Evolutionary conservation across 2,113 vertebrate species (phyloP).

Genomic region (Vulpes ferrilata): DNA sequence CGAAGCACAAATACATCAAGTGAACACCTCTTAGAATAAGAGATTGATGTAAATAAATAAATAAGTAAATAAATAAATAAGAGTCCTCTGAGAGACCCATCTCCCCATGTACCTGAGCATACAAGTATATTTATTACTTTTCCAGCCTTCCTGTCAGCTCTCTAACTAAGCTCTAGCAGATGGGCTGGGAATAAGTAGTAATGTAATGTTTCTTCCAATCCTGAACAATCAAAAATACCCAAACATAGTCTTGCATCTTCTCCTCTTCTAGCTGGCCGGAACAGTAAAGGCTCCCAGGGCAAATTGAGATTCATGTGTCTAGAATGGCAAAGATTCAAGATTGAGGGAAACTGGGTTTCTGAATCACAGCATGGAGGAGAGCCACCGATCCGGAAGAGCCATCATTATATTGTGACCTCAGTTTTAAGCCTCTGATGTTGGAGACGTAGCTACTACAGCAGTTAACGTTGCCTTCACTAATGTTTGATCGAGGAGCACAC

Average conservation of each 20-base stretch:
- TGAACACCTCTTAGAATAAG: not conserved
- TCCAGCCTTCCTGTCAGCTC: not conserved
- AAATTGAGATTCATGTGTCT: not conserved
- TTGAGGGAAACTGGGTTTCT: not conserved
- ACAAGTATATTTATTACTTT: not conserved
- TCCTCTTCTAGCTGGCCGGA: not conserved
- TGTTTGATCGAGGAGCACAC: not conserved
- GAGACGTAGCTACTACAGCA: no score
- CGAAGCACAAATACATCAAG: not conserved
- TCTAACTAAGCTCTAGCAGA: not conserved
- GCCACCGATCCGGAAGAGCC: no score
- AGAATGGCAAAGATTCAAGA: not conserved
- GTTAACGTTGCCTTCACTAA: not conserved
- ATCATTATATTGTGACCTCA: not conserved
- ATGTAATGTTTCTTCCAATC: not conserved
- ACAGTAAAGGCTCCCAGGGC: not conserved
- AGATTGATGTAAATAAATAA: not conserved
- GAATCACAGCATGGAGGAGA: not conserved
- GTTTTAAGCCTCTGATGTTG: not conserved
- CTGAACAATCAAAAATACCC: not conserved
- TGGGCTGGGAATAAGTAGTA: not conserved
- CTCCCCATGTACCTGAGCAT: not conserved
- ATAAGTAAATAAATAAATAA: not conserved
- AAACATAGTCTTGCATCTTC: not conserved
- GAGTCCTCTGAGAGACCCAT: not conserved